A percentile compares a stretch with the other conserved stretches of the same genome.
Evolutionary conservation across 2,888 invertebrate species (phyloP).

Genomic region (Sinelater perroti): DNA sequence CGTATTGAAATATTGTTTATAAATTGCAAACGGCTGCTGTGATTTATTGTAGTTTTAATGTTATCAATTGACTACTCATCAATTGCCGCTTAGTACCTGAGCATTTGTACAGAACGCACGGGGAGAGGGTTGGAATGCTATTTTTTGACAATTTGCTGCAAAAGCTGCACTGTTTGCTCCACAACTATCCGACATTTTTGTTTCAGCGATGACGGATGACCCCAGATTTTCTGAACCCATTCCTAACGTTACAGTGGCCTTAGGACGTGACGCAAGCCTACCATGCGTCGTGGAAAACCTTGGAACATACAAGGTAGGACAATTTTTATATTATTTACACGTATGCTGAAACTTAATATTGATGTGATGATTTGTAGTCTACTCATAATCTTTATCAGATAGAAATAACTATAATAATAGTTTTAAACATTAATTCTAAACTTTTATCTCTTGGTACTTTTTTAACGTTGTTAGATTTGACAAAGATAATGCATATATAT

Average conservation of each 20-base stretch:
- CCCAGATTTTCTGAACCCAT: slow-evolving; percentile 91
- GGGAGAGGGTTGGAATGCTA: slow-evolving; percentile 2
- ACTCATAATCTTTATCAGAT: no score
- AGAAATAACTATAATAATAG: no score
- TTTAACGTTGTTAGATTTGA: no score
- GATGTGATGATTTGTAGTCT: no score
- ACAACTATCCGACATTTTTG: slow-evolving; percentile 41
- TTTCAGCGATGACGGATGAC: slow-evolving; percentile 83
- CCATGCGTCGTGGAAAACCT: slow-evolving; percentile 92
- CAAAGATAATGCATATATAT: no score
- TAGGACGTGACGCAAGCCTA: slow-evolving; percentile 87
- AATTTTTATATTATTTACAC: slow-evolving; percentile 47
- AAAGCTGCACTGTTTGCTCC: not conserved
- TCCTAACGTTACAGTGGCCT: slow-evolving; percentile 90
- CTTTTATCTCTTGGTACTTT: no score
- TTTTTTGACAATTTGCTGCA: slow-evolving; percentile 6
- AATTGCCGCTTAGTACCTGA: slow-evolving; percentile 17
- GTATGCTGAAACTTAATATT: no score
- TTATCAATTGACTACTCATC: slow-evolving; percentile 18
- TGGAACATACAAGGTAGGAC: slow-evolving; percentile 90
- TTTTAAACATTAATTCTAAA: no score
- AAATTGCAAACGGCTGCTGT: slow-evolving; percentile 10
- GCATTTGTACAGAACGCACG: not conserved
- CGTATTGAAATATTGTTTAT: slow-evolving; percentile 21
- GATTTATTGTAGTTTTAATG: slow-evolving; percentile 21